A percentile compares a stretch with the other conserved stretches of the same genome.
phyloP scores from a whole-genome alignment of 2,797 vertebrate genomes.

The Philypnodon macrostomus region DNA sequence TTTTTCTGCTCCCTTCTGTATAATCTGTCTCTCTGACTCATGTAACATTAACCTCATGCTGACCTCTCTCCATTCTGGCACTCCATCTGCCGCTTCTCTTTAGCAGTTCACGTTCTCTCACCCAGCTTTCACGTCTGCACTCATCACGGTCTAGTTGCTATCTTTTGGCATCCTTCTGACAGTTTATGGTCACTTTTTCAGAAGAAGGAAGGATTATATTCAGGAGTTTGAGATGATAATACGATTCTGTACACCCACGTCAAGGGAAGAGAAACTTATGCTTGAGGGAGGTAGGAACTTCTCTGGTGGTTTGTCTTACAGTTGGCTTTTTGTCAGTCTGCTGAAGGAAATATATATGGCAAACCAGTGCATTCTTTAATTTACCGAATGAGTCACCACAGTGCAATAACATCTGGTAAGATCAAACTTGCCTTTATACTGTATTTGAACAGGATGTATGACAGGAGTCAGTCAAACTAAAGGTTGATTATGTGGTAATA shows the following conservation, averaged over 20 bases:
- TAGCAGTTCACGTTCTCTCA: constrained; percentile 23
- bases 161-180: constrained; percentile 25
- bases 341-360: too few species aligned
- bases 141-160: constrained; percentile 24
- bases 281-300: constrained; percentile 8
- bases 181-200: constrained; percentile 35
- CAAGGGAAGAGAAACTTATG: constrained; percentile 16
- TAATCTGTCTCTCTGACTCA: constrained; percentile 23
- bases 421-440: too few species aligned
- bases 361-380: too few species aligned
- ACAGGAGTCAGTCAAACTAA: too few species aligned
- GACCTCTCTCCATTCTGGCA: constrained; percentile 22
- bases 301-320: constrained; percentile 20
- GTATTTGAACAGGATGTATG: too few species aligned
- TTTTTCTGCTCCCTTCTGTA: neutral
- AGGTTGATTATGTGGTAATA: too few species aligned
- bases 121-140: constrained; percentile 28
- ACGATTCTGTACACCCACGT: constrained; percentile 26
- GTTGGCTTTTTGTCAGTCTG: constrained; percentile 13
- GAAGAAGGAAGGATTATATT: constrained; percentile 39
- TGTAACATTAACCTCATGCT: constrained; percentile 36
- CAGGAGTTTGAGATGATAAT: constrained; percentile 48
- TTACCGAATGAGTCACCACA: too few species aligned
- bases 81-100: constrained; percentile 29
- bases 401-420: too few species aligned